Conservation (phyloP, 1,140 invertebrate genomes). For the Drosophila sp. region DNA sequence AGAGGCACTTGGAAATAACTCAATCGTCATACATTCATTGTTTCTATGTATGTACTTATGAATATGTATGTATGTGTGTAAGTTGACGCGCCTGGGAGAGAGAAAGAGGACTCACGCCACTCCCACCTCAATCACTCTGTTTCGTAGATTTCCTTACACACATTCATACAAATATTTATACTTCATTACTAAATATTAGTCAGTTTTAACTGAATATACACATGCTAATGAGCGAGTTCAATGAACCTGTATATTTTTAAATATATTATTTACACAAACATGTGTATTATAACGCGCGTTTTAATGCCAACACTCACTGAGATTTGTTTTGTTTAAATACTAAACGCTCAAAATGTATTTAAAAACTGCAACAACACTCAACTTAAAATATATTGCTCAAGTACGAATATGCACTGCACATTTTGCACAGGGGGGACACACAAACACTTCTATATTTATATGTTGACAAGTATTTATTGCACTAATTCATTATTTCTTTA, state of each 20-base stretch:
- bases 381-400: background rate
- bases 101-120: background rate
- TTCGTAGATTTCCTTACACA: background rate
- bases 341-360: background rate
- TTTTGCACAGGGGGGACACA: background rate
- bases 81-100: background rate
- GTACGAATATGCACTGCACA: slow-evolving; percentile 3
- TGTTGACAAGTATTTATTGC: slow-evolving; percentile 5
- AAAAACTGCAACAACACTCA: slow-evolving; percentile 1
- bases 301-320: background rate
- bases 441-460: background rate
- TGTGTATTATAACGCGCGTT: background rate
- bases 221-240: slow-evolving; percentile 20
- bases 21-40: background rate
- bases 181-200: background rate
- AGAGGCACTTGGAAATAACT: slow-evolving; percentile 1
- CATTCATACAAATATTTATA: background rate
- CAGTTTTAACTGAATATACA: background rate
- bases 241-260: slow-evolving; percentile 17
- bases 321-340: background rate
- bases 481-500: background rate
- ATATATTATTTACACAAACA: background rate
- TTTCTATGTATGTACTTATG: background rate
- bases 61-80: background rate
- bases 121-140: background rate